These are phyloP conservation scores for Phycodurus eques DNA, from an alignment of 2,113 vertebrate species.

Conservation along the genomic window DNA sequence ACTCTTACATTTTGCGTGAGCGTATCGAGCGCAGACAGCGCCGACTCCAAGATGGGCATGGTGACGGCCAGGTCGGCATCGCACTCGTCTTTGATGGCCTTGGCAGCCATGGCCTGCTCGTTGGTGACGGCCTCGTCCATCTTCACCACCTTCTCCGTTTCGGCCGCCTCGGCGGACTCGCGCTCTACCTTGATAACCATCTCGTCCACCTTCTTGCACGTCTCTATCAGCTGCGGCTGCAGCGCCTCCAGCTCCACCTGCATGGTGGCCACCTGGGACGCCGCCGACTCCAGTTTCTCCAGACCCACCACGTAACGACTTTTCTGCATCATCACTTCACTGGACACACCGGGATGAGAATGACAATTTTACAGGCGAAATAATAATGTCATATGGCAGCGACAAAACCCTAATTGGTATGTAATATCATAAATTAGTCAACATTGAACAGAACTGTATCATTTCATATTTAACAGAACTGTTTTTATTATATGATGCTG, in stretches of 20 bases:
- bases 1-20: conserved; percentile 80
- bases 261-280: conserved; percentile 83
- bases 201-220: conserved; percentile 84
- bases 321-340: conserved; percentile 85
- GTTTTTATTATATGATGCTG: too few relatives aligned
- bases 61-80: conserved; percentile 84
- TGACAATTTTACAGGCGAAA: neutral
- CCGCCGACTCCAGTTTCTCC: conserved; percentile 84
- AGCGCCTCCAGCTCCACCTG: conserved; percentile 83
- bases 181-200: conserved; percentile 83
- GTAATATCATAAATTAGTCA: too few relatives aligned
- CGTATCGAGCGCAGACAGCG: conserved; percentile 81
- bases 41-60: conserved; percentile 82
- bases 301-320: conserved; percentile 84
- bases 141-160: conserved; percentile 85
- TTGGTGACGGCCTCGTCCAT: conserved; percentile 83
- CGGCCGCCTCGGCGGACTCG: conserved; percentile 86
- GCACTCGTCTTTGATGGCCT: conserved; percentile 91
- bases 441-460: too few relatives aligned
- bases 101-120: conserved; percentile 84
- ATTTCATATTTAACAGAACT: too few relatives aligned
- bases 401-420: too few relatives aligned
- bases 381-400: too few relatives aligned
- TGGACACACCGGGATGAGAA: conserved; percentile 33
- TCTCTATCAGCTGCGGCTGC: conserved; percentile 82